A percentile compares a stretch with the other conserved stretches of the same genome.
Conservation (phyloP, 2,888 invertebrate species). For the Blera fallax region DNA sequence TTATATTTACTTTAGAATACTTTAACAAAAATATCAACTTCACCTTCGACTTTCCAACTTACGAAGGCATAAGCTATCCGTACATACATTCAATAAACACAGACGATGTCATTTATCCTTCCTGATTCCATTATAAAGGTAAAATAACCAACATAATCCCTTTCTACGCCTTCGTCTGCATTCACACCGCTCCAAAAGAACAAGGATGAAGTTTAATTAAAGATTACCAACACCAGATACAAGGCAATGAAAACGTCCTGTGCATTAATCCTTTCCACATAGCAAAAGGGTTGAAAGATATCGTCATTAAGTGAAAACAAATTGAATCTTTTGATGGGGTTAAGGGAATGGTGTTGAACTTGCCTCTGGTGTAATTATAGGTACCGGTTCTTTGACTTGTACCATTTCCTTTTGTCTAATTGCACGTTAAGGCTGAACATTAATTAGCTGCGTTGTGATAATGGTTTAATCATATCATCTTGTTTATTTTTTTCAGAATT, state of each 20-base stretch:
- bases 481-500: slow-evolving; percentile 75
- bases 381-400: slow-evolving; percentile 26
- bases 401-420: slow-evolving; percentile 30
- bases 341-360: slow-evolving; percentile 4
- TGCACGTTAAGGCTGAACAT: slow-evolving; percentile 3
- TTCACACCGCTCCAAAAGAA: slow-evolving; percentile 1
- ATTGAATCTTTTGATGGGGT: slow-evolving; percentile 61
- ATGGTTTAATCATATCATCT: slow-evolving; percentile 77
- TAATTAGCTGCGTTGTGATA: slow-evolving; percentile 1
- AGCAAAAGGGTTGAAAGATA: slow-evolving; percentile 45
- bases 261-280: slow-evolving; percentile 43
- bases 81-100: slow-evolving; percentile 15
- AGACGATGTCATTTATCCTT: slow-evolving; percentile 32
- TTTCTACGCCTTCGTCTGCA: not conserved
- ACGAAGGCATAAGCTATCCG: slow-evolving; percentile 6
- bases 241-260: slow-evolving; percentile 36
- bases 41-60: slow-evolving; percentile 1
- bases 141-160: slow-evolving; percentile 38
- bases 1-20: not conserved
- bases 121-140: slow-evolving; percentile 28
- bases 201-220: slow-evolving; percentile 69
- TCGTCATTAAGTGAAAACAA: slow-evolving; percentile 65
- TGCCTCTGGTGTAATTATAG: slow-evolving; percentile 21
- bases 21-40: not conserved
- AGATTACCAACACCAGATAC: slow-evolving; percentile 63